A percentile compares a stretch with the other conserved stretches of the same genome.
These are phyloP conservation scores for Neopipo cinnamomea DNA, from an alignment of 2,113 vertebrate species.

Conservation along the genomic window DNA sequence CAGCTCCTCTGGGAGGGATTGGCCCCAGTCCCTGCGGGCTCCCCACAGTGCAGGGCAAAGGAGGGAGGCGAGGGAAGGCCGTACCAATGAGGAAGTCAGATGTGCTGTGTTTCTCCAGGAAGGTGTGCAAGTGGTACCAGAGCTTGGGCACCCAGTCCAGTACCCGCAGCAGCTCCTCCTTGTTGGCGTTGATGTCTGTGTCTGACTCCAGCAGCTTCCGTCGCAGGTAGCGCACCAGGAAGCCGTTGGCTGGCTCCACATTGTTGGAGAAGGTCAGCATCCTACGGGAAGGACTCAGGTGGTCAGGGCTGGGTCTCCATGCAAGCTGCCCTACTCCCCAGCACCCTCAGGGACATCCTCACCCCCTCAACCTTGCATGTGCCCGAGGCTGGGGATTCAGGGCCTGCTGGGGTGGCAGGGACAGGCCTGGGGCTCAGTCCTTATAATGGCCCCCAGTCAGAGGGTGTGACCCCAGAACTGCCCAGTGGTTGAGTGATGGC, in stretches of 20 bases:
- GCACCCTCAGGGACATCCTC: not conserved
- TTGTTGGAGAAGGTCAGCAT: conserved; percentile 98
- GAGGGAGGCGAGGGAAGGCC: not conserved
- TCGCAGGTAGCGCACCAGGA: conserved; percentile 90
- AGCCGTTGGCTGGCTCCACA: conserved; percentile 93
- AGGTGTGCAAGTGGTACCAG: conserved; percentile 96
- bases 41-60: rapidly evolving
- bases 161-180: conserved; percentile 84
- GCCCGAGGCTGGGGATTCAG: not conserved
- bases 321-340: not conserved
- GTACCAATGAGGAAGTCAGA: conserved; percentile 96
- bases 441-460: not conserved
- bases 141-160: conserved; percentile 96
- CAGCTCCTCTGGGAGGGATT: not conserved
- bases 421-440: not conserved
- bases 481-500: not conserved
- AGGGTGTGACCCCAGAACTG: not conserved
- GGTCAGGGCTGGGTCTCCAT: not conserved
- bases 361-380: not conserved
- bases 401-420: not conserved
- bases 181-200: conserved; percentile 75
- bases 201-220: conserved; percentile 90
- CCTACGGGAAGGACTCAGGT: conserved; percentile 53
- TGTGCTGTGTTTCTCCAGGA: conserved; percentile 97
- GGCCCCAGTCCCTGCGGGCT: not conserved